phyloP scores from a whole-genome alignment of 2,113 vertebrate genomes.

The Proteles cristata region DNA sequence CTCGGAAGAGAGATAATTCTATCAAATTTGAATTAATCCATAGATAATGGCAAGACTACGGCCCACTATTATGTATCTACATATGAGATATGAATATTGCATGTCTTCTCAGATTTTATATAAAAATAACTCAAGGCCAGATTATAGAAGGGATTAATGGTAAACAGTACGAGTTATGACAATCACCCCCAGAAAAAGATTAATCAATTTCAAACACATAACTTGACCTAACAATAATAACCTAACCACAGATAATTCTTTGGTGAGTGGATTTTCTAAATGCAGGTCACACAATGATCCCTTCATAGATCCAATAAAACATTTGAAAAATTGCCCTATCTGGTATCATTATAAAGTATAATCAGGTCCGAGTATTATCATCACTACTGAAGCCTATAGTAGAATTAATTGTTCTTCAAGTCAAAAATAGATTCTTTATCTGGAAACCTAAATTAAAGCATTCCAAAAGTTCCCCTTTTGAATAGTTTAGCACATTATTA shows the following conservation, averaged over 20 bases:
- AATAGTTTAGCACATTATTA: constrained; percentile 43
- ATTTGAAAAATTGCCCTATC: constrained; percentile 71
- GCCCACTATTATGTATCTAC: constrained; percentile 44
- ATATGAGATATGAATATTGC: constrained; percentile 61
- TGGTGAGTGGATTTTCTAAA: constrained; percentile 45
- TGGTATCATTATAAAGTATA: constrained; percentile 81
- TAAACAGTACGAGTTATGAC: constrained; percentile 61
- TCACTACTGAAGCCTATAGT: constrained; percentile 65
- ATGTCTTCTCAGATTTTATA: constrained; percentile 61
- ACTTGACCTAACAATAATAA: constrained; percentile 63
- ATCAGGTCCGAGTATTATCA: constrained; percentile 70
- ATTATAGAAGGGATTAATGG: constrained; percentile 62
- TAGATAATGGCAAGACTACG: constrained; percentile 67
- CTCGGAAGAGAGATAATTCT: constrained; percentile 78
- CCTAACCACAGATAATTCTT: constrained; percentile 54
- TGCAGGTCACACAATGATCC: constrained; percentile 70
- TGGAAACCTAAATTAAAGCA: constrained; percentile 60
- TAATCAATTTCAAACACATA: constrained; percentile 62
- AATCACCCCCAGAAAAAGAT: constrained; percentile 56
- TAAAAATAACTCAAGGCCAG: constrained; percentile 62
- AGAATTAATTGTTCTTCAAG: constrained; percentile 79
- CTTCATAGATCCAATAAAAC: constrained; percentile 75
- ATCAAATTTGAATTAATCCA: constrained; percentile 81
- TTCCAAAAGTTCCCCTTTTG: constrained; percentile 41
- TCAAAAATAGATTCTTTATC: constrained; percentile 70